Evolutionary conservation across 2,113 vertebrate genomes (phyloP).

Genomic region (Etheostoma spectabile): DNA sequence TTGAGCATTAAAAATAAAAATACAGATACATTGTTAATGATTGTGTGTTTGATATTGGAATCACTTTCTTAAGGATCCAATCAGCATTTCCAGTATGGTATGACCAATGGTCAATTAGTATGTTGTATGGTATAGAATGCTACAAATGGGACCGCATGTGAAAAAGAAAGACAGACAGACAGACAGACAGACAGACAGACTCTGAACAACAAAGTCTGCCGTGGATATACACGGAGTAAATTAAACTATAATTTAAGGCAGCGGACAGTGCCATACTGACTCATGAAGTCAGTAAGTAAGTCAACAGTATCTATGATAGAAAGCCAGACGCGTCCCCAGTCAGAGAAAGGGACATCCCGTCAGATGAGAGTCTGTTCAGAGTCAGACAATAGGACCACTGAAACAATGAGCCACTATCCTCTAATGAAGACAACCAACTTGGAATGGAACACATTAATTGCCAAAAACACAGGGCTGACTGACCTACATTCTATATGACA

Average conservation of each 20-base stretch:
- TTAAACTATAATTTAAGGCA: background rate
- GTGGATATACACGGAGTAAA: background rate
- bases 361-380: constrained; percentile 5
- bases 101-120: background rate
- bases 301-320: background rate
- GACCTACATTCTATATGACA: constrained; percentile 41
- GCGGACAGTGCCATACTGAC: background rate
- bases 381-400: constrained; percentile 34
- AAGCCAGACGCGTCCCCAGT: constrained; percentile 7
- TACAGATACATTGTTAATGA: too few species aligned
- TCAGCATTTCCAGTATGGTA: background rate
- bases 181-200: background rate
- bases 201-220: background rate
- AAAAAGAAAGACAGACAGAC: constrained; percentile 1
- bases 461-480: constrained; percentile 8
- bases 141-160: background rate
- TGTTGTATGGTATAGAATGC: background rate
- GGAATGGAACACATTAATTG: constrained; percentile 37
- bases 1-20: background rate
- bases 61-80: background rate
- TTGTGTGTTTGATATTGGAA: background rate
- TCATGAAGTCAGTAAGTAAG: constrained; percentile 2
- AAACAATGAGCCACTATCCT: constrained; percentile 59
- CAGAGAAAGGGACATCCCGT: background rate
- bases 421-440: constrained; percentile 47